A percentile compares a stretch with the other conserved stretches of the same genome.
These are phyloP conservation scores for Acronicta psi DNA, from an alignment of 2,888 invertebrate species.

Conservation along the genomic window DNA sequence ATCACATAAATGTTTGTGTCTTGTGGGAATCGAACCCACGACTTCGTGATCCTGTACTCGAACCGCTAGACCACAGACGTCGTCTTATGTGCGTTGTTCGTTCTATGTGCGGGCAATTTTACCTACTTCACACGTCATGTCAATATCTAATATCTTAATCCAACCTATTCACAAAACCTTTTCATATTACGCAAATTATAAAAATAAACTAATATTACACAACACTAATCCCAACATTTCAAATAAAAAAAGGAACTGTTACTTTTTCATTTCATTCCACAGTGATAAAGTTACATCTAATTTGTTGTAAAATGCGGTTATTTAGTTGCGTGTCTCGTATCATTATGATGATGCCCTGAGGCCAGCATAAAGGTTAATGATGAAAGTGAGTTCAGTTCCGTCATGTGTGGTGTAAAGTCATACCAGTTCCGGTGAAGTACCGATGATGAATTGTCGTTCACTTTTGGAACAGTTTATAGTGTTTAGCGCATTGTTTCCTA, in stretches of 20 bases:
- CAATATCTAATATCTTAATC: background rate
- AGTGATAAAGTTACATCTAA: constrained; percentile 32
- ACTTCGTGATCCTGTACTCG: too few species aligned
- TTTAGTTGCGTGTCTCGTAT: constrained; percentile 55
- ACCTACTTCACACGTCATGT: too few species aligned
- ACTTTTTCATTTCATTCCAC: constrained; percentile 44
- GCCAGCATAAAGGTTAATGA: constrained; percentile 70
- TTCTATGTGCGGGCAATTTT: too few species aligned
- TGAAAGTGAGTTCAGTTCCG: constrained; percentile 68
- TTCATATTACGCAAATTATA: constrained; percentile 3
- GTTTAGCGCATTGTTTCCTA: constrained; percentile 39
- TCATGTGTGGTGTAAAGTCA: constrained; percentile 33
- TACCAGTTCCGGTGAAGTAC: constrained; percentile 35
- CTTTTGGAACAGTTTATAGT: constrained; percentile 9
- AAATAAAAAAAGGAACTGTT: constrained; percentile 19
- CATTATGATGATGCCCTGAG: constrained; percentile 60
- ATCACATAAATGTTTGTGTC: too few species aligned
- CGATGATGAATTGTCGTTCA: constrained; percentile 41
- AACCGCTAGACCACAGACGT: too few species aligned
- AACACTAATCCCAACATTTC: constrained; percentile 12
- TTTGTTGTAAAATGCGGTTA: constrained; percentile 15
- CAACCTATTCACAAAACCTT: background rate
- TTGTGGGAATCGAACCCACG: too few species aligned
- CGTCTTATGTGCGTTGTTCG: too few species aligned
- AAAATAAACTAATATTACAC: constrained; percentile 20